These are phyloP conservation scores for Oscheius sp. DNA, from an alignment of 2,888 invertebrate species.

Conservation along the genomic window DNA sequence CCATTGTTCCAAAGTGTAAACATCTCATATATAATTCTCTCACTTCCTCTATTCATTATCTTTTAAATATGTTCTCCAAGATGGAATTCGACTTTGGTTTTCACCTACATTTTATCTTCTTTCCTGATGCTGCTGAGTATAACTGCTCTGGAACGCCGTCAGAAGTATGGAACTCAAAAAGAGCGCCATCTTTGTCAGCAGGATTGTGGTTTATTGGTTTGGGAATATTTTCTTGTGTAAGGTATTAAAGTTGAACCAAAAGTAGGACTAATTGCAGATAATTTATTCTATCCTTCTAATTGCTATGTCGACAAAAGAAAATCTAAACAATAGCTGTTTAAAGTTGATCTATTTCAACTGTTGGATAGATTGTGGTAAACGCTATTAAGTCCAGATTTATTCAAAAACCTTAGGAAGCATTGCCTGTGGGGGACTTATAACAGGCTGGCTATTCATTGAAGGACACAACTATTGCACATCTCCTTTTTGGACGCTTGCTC, in stretches of 20 bases:
- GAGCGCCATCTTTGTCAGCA: not conserved
- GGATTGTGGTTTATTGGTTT: constrained; percentile 1
- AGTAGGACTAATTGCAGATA: not conserved
- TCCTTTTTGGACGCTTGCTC: constrained; percentile 18
- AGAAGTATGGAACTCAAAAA: not conserved
- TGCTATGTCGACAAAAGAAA: constrained; percentile 10
- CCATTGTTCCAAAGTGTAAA: too few relatives aligned
- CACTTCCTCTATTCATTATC: too few relatives aligned
- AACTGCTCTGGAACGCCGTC: not conserved
- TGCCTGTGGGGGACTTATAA: constrained; percentile 7
- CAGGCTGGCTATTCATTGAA: constrained; percentile 5
- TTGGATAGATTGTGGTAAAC: constrained; percentile 5
- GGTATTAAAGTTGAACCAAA: not conserved
- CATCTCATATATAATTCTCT: too few relatives aligned
- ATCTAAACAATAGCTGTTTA: not conserved
- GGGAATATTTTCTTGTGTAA: not conserved
- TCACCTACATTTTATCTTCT: not conserved
- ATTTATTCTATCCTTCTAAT: not conserved
- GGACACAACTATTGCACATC: constrained; percentile 5
- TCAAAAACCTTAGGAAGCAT: constrained; percentile 10
- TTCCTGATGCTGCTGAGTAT: constrained; percentile 2
- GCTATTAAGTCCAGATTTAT: not conserved
- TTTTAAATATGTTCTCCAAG: too few relatives aligned
- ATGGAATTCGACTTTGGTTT: not conserved
- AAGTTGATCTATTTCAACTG: constrained; percentile 16